Base-by-base conservation (phyloP, 2,888 invertebrate genomes). In the Brachypterus glaber region DNA sequence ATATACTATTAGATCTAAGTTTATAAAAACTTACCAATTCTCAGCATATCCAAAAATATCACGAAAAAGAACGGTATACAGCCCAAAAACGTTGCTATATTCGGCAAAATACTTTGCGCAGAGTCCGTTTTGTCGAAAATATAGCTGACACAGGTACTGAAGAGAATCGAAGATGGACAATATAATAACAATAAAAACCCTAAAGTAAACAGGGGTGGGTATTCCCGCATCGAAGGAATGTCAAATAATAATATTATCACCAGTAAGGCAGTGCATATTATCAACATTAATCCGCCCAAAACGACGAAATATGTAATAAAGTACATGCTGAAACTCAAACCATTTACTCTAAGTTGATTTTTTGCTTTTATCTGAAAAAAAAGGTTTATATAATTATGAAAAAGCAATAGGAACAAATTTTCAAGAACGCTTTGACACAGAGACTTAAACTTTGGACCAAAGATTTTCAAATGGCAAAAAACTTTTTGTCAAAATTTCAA, bases 71-170 rank as follows among this genome's bases (percentile, higher is more conserved):
- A 87, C 0, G 87, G 85, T 45, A 87, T 71, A 33, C 83, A 73
- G 1, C 86, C 85, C 25, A 81, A 66, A 65, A 82, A 79, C 0
- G 82, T 81, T 9, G 79, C 79, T 16, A 83, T 76, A 54, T 84
- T 83, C 0, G 84, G 83, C 62, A 85, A 70, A 47, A 87, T 79
- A 41, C 82, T 79, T 56, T 84, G 83, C 1, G 86, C 86, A 3
- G 85, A 83, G 58, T 88, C 88, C 69, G 79, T 78, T 56, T 82
- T 83, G 60, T 84, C 80, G 60, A 89, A 89, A 34, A 84, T 71
- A 56, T 86, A 88, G 17, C 86, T 84, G 21, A 83, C 67, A 47
- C 81, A 77, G 1, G 87, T 82, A 50, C 80, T 79, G 58, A 82
- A 82, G 46, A 88, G 66, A 31, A 87, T 78, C 46, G 81, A 80